These are phyloP conservation scores for Brachymystax lenok DNA, from an alignment of 2,797 vertebrate genomes.

Conservation along the genomic window DNA sequence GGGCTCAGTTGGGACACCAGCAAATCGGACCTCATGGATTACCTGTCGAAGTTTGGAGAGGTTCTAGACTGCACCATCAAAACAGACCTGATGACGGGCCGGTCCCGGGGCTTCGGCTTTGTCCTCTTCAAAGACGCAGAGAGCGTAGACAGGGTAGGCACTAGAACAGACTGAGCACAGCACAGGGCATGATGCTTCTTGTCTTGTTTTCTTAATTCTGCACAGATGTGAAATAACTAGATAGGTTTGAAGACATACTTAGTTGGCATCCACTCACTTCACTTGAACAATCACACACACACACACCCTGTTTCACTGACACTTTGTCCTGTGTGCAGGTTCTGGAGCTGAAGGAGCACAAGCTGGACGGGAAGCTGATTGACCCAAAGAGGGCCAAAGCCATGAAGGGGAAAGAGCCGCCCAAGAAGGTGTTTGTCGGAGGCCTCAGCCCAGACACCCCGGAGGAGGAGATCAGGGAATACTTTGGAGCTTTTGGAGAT, in stretches of 20 bases:
- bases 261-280: not conserved
- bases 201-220: not conserved
- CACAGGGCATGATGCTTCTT: not conserved
- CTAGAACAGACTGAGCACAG: not conserved
- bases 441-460: constrained; percentile 86
- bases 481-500: constrained; percentile 84
- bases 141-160: constrained; percentile 83
- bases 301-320: too few relatives aligned
- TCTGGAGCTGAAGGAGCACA: constrained; percentile 86
- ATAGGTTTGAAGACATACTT: not conserved
- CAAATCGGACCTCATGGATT: constrained; percentile 87
- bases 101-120: constrained; percentile 87
- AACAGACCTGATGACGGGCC: constrained; percentile 84
- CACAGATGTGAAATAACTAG: not conserved
- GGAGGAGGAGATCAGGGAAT: constrained; percentile 87
- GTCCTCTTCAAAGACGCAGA: constrained; percentile 87
- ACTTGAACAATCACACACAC: not conserved
- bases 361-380: constrained; percentile 87
- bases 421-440: constrained; percentile 88
- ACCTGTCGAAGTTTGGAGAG: constrained; percentile 86
- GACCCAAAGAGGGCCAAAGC: constrained; percentile 89
- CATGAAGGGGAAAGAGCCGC: constrained; percentile 86
- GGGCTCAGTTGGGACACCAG: constrained; percentile 90
- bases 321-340: constrained; percentile 67
- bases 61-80: constrained; percentile 89